Evolutionary conservation across 2,888 invertebrate genomes (phyloP).

Genomic region (Diloba caeruleocephala): DNA sequence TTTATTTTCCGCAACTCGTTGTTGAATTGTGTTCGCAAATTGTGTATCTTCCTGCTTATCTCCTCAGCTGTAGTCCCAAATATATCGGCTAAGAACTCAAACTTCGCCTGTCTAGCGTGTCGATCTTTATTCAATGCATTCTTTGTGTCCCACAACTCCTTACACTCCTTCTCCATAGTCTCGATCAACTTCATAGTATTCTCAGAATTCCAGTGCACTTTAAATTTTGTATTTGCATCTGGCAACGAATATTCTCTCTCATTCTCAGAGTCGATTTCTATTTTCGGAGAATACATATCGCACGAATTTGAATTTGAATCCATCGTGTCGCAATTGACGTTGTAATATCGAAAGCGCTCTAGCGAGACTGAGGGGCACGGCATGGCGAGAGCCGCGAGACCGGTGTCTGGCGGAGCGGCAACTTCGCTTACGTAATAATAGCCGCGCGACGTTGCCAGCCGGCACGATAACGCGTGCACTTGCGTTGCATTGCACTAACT

Average conservation of each 20-base stretch:
- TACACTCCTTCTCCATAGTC: conserved; percentile 75
- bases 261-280: conserved; percentile 73
- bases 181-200: conserved; percentile 78
- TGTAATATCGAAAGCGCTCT: conserved; percentile 74
- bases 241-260: conserved; percentile 54
- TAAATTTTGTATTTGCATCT: conserved; percentile 44
- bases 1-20: conserved; percentile 82
- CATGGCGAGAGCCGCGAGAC: conserved; percentile 73
- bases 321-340: conserved; percentile 72
- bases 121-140: conserved; percentile 73
- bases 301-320: conserved; percentile 77
- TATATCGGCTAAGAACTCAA: conserved; percentile 74
- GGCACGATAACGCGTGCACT: conserved; percentile 51
- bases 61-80: conserved; percentile 79
- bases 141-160: conserved; percentile 79
- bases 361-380: conserved; percentile 84
- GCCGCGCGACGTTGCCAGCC: conserved; percentile 65
- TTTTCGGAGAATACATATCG: conserved; percentile 73
- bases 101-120: conserved; percentile 66
- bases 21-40: conserved; percentile 81
- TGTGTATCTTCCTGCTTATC: conserved; percentile 80
- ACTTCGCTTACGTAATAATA: conserved; percentile 65
- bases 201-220: conserved; percentile 72
- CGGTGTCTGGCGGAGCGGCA: conserved; percentile 79
- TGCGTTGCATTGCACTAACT: conserved; percentile 63